These are phyloP conservation scores for Pteruthius melanotis DNA, from an alignment of 2,113 vertebrate species.

Conservation along the genomic window DNA sequence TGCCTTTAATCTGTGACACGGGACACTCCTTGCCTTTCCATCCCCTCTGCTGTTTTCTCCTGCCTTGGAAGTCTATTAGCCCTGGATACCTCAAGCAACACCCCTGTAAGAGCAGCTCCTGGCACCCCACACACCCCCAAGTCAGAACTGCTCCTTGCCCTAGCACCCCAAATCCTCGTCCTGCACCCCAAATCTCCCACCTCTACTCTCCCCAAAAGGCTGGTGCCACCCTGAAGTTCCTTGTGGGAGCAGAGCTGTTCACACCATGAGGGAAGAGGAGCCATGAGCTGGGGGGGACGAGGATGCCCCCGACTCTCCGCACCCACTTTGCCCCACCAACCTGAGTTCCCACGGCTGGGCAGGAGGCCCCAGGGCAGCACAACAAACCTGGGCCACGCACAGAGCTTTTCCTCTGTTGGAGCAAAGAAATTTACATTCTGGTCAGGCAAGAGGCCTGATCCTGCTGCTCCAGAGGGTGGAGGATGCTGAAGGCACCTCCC, in stretches of 20 bases:
- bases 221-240: background rate
- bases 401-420: background rate
- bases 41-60: background rate
- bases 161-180: background rate
- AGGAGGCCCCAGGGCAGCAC: background rate
- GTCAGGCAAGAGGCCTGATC: background rate
- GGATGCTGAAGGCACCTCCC: background rate
- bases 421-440: background rate
- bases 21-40: background rate
- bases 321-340: background rate
- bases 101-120: background rate
- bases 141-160: background rate
- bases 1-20: background rate
- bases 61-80: background rate
- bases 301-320: accelerated
- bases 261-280: background rate
- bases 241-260: accelerated
- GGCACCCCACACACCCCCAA: background rate
- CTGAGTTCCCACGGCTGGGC: accelerated
- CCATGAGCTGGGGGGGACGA: accelerated
- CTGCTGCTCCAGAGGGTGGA: background rate
- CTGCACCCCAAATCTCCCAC: accelerated
- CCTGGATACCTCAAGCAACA: background rate
- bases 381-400: background rate
- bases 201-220: background rate